Percentiles rank a stretch among this genome's conserved stretches.
Conservation (phyloP, 2,888 invertebrate genomes). For the Eupithecia pulchellata region DNA sequence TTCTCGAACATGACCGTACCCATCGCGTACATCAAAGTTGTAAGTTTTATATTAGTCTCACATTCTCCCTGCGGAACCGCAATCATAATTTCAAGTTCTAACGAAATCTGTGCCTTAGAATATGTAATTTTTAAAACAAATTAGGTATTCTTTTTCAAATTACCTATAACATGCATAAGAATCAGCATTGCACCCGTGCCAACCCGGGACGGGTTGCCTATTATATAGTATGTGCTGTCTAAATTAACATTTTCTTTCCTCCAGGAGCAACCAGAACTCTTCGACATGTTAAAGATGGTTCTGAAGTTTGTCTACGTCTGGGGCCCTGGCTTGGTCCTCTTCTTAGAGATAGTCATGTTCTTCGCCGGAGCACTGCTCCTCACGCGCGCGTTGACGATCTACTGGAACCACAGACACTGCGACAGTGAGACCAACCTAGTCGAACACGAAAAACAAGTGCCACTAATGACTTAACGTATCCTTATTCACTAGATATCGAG, state of each 20-base stretch:
- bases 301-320: constrained; percentile 57
- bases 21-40: constrained; percentile 88
- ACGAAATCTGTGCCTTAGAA: no score
- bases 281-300: constrained; percentile 49
- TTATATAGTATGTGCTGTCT: no score
- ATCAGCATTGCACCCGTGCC: no score
- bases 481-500: no score
- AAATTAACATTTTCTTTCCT: constrained; percentile 38
- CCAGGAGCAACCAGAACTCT: constrained; percentile 64
- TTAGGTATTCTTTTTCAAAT: no score
- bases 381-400: constrained; percentile 36
- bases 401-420: constrained; percentile 30
- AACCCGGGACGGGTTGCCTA: no score
- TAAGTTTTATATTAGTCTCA: constrained; percentile 72
- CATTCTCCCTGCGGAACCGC: no score
- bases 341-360: constrained; percentile 47
- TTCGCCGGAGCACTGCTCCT: constrained; percentile 51
- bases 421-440: constrained; percentile 24
- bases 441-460: constrained; percentile 40
- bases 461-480: constrained; percentile 34
- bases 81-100: no score
- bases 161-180: no score
- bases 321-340: constrained; percentile 53
- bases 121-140: no score
- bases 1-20: constrained; percentile 89